Evolutionary conservation across 2,888 invertebrate genomes (phyloP), one percentile per base, ranked within the genome.

Genomic region (Tuta absoluta): DNA sequence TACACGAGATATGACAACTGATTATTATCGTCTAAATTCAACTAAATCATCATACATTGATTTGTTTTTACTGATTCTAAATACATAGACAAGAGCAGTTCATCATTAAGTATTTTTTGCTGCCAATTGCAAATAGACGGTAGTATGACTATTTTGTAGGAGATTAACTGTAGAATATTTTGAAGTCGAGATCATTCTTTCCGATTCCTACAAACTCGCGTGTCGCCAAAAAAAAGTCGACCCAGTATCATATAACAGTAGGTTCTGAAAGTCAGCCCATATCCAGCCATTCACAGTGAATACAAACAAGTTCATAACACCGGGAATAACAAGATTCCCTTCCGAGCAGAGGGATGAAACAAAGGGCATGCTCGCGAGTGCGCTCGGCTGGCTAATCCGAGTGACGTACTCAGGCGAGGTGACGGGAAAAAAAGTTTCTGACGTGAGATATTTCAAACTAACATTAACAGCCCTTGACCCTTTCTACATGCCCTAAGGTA

Each of bases 281-380:
- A 62, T 60, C 67, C 63, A 23, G 45, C 67, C 71, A 71, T 75
- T 68, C 72, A 71, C 68, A 75, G 73, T 76, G 76, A 77, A 79
- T 82, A 81, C 77, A 81, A 83, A 82, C 79, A 75, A 75, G 74
- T 77, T 72, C 72, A 74, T 79, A 80, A 79, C 75, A 78, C 71
- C 69, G 72, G 71, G 72, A 67, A 75, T 82, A 82, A 85, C 83
- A 81, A 83, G 85, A 86, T 86, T 85, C 82, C 71, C 72, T 67
- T 65, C 63, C 74, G 75, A 78, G 76, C 71, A 70, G 66, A 69
- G 71, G 81, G 81, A 82, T 82, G 78, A 79, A 81, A 85, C 82
- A 84, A 83, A 82, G 78, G 78, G 80, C 77, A 74, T 84, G 82
- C 85, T 86, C 78, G 48, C 73, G 70, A 80, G 75, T 75, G 73